Evolutionary conservation across 2,113 vertebrate genomes (phyloP).

Genomic region (Myotis brandtii): DNA sequence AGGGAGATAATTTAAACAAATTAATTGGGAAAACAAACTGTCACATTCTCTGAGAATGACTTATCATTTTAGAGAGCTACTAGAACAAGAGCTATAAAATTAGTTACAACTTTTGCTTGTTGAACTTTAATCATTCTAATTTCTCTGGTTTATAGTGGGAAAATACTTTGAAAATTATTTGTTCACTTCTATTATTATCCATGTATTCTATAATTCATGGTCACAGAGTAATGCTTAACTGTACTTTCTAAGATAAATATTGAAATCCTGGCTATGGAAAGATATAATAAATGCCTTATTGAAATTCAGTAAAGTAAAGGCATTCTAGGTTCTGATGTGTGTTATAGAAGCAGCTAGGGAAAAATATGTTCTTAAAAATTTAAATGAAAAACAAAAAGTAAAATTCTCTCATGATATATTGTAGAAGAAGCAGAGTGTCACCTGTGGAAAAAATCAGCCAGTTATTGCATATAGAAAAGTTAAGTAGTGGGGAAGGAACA

Average conservation of each 20-base stretch:
- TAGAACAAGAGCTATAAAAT: background rate
- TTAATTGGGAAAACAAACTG: conserved; percentile 14
- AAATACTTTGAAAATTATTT: conserved; percentile 33
- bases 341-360: background rate
- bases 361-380: conserved; percentile 29
- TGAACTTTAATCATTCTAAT: conserved; percentile 13
- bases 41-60: background rate
- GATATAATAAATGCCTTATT: background rate
- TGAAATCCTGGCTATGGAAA: conserved; percentile 12
- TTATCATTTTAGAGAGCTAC: conserved; percentile 13
- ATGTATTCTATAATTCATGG: background rate
- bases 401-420: background rate
- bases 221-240: background rate
- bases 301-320: conserved; percentile 43
- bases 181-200: background rate
- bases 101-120: background rate
- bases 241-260: conserved; percentile 44
- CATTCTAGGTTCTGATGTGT: background rate
- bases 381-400: background rate
- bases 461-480: conserved; percentile 11
- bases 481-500: background rate
- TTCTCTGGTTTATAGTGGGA: background rate
- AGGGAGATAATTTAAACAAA: conserved; percentile 47
- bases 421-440: background rate
- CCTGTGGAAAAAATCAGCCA: conserved; percentile 4